Evolutionary conservation across 2,888 invertebrate species (phyloP), one percentile per base, ranked within the genome.

Genomic region (Pterostichus madidus): DNA sequence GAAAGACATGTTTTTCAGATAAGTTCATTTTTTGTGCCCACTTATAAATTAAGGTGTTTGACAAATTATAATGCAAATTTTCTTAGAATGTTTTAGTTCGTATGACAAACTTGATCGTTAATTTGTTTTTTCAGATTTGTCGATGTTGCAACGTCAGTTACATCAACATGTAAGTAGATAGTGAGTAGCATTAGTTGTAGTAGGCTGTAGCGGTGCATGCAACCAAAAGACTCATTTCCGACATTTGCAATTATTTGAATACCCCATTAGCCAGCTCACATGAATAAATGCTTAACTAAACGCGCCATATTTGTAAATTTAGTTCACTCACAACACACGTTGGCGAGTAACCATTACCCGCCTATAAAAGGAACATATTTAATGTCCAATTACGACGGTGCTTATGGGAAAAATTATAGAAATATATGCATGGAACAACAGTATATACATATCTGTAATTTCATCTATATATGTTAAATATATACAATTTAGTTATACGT

Each of bases 221-320:
- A 49, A 53, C 49, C 75, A 17, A 10, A 61, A 31, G 31, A 75
- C 49, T 71, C 39, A 71, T 71, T 71, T 71, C 78, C 78, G 59
- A 61, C 78, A 61, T 59, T 39, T 17, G 44, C 61, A 78, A 78
- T 78, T 78, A 78, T 78, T 61, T 78, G 78, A 59, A 78, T 78
- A 78, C 32, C 68, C 68, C 31, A 71, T 56, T 76, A 56, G 56
- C 56, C 13, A 76, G 46, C 56, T 56, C 53, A 59, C 61, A 56
- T 78, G 59, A 78, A 78, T 78, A 78, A 77, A 78, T 61, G 59
- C 15, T 24, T 61, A 78, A 59, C 44, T 39, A 56, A 77, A 56
- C 76, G 11, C 39, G 31, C 78, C 78, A 78, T 78, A 78, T 78
- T 78, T 78, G 78, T 78, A 78, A 59, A 78, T 78, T 78, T 78